Conservation (phyloP, 1,140 invertebrate genomes). For the Drosophila sturtevanti region DNA sequence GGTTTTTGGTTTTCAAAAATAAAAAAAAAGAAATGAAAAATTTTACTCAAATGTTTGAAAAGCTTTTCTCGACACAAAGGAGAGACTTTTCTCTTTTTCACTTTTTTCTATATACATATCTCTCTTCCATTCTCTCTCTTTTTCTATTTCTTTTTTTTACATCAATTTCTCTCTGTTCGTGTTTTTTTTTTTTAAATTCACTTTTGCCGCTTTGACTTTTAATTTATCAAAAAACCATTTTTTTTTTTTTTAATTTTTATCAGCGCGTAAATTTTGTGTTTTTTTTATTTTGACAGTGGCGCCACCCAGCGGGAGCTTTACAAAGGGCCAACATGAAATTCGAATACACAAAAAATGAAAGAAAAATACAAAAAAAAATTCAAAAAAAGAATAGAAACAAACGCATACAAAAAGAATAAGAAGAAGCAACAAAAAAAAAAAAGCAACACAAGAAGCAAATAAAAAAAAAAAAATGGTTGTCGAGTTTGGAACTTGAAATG, state of each 20-base stretch:
- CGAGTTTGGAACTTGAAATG: slow-evolving; percentile 50
- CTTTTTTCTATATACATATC: slow-evolving; percentile 41
- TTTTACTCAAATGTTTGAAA: no score
- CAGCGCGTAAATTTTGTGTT: not conserved
- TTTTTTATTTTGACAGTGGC: slow-evolving; percentile 40
- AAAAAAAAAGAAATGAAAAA: no score
- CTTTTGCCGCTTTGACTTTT: slow-evolving; percentile 26
- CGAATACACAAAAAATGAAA: slow-evolving; percentile 29
- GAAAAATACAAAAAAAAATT: slow-evolving; percentile 20
- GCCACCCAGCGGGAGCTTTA: slow-evolving; percentile 71
- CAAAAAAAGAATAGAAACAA: slow-evolving; percentile 37
- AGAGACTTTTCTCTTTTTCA: no score
- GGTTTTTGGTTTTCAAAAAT: slow-evolving; percentile 31
- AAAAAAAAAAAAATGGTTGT: slow-evolving; percentile 36
- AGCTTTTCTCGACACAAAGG: no score
- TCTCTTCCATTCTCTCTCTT: not conserved
- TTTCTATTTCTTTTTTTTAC: not conserved
- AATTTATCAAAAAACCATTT: slow-evolving; percentile 51
- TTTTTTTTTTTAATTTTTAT: slow-evolving; percentile 17
- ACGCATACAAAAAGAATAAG: slow-evolving; percentile 26
- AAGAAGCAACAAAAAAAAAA: slow-evolving; percentile 20
- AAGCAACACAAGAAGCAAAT: no score
- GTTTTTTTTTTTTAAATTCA: slow-evolving; percentile 11
- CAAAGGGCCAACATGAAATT: slow-evolving; percentile 39
- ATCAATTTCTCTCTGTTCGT: slow-evolving; percentile 28